Base-by-base conservation (phyloP, 2,888 invertebrate genomes). In the Caenorhabditis sp. region DNA sequence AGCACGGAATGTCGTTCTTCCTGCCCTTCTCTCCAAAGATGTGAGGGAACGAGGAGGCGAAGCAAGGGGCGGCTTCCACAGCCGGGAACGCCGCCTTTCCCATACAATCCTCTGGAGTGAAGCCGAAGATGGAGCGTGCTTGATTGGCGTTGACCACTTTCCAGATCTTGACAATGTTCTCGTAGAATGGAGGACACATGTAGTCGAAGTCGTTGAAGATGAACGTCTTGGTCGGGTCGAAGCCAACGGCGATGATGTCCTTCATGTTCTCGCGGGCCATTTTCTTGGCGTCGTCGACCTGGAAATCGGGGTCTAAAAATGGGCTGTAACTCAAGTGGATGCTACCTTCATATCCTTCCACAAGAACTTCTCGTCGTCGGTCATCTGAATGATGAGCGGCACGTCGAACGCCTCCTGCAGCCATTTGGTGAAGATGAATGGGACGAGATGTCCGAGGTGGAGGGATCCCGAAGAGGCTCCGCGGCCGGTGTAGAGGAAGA, bases 51-150 rank as follows among this genome's bases (percentile, higher is more conserved):
- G 88, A 87, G 12, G 92, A 90, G 66, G 93, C 92, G 81, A 92
- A 92, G 77, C 91, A 95, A 0, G 99, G 98, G 0, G 97, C 96
- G 0, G 98, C 98, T 93, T 99, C 97, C 44, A 96, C 95, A 0
- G 97, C 95, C 0, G 99, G 99, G 93, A 99, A 99, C 16, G 95
- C 95, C 19, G 88, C 77, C 77, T 99, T 99, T 66, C 97, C 99
- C 90, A 99, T 96, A 81, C 95, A 95, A 93, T 97, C 97, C 84
- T 96, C 96, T 90, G 98, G 98, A 0, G 95, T 95, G 92, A 99
- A 98, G 0, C 99, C 99, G 93, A 99, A 99, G 87, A 99, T 98
- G 5, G 97, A 97, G 92, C 97, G 97, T 1, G 96, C 97, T 93
- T 99, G 98, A 93, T 99, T 99, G 92, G 95, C 97, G 0, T 98